Conservation (phyloP, 2,888 invertebrate genomes). For the Phlogophora meticulosa region DNA sequence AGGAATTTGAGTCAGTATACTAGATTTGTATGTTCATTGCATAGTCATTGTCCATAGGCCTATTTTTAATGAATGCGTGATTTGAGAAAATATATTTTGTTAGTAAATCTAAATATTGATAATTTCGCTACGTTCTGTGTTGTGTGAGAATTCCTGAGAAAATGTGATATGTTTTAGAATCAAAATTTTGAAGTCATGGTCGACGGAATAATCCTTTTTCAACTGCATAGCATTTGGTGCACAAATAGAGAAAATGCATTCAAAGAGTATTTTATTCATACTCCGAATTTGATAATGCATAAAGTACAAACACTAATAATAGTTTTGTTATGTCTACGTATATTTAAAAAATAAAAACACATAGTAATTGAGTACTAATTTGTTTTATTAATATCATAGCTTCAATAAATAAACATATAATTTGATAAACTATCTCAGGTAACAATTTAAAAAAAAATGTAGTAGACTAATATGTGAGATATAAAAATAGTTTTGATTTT, state of each 20-base stretch:
- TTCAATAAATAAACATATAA: slow-evolving; percentile 45
- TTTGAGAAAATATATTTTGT: slow-evolving; percentile 51
- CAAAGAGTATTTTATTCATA: slow-evolving; percentile 87
- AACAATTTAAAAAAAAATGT: slow-evolving; percentile 48
- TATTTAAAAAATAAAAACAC: slow-evolving; percentile 57
- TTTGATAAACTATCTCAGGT: slow-evolving; percentile 34
- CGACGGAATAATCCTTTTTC: slow-evolving; percentile 59
- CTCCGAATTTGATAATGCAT: slow-evolving; percentile 85
- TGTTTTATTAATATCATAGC: slow-evolving; percentile 63
- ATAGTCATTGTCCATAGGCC: slow-evolving; percentile 51
- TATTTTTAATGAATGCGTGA: slow-evolving; percentile 56
- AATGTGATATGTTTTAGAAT: slow-evolving; percentile 64
- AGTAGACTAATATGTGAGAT: slow-evolving; percentile 5
- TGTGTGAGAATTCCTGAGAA: slow-evolving; percentile 63
- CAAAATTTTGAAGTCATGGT: slow-evolving; percentile 63
- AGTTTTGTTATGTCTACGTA: slow-evolving; percentile 42
- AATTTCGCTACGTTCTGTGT: slow-evolving; percentile 55
- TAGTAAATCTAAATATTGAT: slow-evolving; percentile 39
- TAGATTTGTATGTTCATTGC: slow-evolving; percentile 52
- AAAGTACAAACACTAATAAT: slow-evolving; percentile 61
- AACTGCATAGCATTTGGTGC: slow-evolving; percentile 57
- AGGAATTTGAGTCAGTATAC: slow-evolving; percentile 51
- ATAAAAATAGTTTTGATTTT: slow-evolving; percentile 62
- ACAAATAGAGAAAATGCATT: slow-evolving; percentile 75
- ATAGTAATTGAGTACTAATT: slow-evolving; percentile 52